Conservation (phyloP, 2,888 invertebrate species). For the Andricus curvator region DNA sequence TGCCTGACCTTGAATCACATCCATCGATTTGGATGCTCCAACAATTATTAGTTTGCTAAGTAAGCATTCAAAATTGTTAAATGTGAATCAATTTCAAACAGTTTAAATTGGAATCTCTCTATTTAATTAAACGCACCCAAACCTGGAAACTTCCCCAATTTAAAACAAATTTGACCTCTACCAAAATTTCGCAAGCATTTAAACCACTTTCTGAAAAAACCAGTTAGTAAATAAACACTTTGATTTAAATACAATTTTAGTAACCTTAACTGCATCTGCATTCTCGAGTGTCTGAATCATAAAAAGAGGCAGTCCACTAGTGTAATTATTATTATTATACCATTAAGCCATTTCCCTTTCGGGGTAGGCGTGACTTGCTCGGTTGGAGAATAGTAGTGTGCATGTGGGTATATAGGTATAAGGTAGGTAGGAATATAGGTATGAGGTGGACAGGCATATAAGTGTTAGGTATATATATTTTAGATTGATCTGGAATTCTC, state of each 20-base stretch:
- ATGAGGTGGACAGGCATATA: too few relatives aligned
- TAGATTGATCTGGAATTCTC: too few relatives aligned
- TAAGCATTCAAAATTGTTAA: not conserved
- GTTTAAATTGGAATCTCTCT: not conserved
- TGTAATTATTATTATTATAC: conserved; percentile 10
- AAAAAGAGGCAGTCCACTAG: not conserved
- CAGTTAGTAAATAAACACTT: not conserved
- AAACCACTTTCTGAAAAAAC: not conserved
- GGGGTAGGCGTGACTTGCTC: too few relatives aligned
- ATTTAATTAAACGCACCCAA: not conserved
- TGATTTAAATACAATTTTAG: not conserved
- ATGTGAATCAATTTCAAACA: not conserved
- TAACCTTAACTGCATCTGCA: not conserved
- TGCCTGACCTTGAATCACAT: not conserved
- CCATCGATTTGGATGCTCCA: too few relatives aligned
- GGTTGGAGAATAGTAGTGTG: too few relatives aligned
- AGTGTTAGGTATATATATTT: too few relatives aligned
- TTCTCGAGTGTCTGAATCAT: conserved; percentile 6
- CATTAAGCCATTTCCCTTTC: too few relatives aligned
- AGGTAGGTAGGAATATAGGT: too few relatives aligned
- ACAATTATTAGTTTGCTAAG: too few relatives aligned
- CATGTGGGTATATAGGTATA: too few relatives aligned
- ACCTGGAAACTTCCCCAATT: not conserved
- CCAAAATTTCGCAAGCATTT: not conserved
- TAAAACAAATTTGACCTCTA: not conserved